Conservation (phyloP, 64 coral and sea anemone genomes). For the Pocillopora damicornis region DNA sequence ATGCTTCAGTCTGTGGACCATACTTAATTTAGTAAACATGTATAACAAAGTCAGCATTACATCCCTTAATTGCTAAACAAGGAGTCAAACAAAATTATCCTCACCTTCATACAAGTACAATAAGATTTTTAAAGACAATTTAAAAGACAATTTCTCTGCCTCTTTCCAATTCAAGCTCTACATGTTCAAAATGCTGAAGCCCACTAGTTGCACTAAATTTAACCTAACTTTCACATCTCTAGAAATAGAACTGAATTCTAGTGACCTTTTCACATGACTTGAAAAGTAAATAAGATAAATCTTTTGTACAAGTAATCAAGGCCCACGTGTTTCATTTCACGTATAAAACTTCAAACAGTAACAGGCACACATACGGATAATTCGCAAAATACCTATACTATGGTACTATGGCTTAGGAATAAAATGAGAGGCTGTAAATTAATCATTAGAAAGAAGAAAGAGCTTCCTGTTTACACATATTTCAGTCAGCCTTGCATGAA, state of each 20-base stretch:
- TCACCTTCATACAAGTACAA: too few relatives aligned
- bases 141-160: background rate
- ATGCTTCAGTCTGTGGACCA: too few relatives aligned
- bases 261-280: background rate
- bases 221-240: background rate
- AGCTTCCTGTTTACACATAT: slow-evolving; percentile 30
- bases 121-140: background rate
- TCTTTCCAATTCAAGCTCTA: background rate
- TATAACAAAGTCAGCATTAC: too few relatives aligned
- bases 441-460: background rate
- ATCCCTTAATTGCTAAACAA: too few relatives aligned
- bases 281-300: background rate
- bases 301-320: background rate
- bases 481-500: background rate
- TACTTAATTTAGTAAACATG: too few relatives aligned
- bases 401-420: background rate
- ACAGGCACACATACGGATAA: too few relatives aligned
- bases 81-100: too few relatives aligned
- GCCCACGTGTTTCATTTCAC: too few relatives aligned
- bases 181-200: background rate
- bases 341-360: background rate
- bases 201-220: background rate
- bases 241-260: background rate
- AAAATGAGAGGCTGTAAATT: background rate
- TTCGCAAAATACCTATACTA: too few relatives aligned